Evolutionary conservation across 2,113 vertebrate species (phyloP).

Genomic region (Podocnemis expansa): DNA sequence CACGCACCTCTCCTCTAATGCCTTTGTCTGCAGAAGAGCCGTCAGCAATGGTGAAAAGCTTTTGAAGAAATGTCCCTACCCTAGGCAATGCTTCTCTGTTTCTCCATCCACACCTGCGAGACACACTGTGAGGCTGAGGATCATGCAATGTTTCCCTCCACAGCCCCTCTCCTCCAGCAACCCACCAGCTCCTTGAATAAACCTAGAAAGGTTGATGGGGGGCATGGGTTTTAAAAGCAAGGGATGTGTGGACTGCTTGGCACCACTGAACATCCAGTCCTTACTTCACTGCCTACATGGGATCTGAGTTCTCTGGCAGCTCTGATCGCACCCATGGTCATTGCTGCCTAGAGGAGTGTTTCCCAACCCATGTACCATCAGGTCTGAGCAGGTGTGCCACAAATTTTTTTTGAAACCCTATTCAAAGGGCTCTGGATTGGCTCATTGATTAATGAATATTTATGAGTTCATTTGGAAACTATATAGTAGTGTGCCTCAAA

Average conservation of each 20-base stretch:
- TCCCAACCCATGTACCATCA: too few species aligned
- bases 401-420: too few species aligned
- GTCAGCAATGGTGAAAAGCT: background rate
- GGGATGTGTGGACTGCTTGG: background rate
- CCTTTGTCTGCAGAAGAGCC: background rate
- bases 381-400: too few species aligned
- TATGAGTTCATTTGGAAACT: too few species aligned
- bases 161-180: background rate
- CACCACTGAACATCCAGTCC: background rate
- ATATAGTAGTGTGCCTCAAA: too few species aligned
- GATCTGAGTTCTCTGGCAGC: accelerated
- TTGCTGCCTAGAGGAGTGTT: accelerated
- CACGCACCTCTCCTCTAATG: background rate
- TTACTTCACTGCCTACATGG: background rate
- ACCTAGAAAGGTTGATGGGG: background rate
- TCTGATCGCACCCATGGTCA: accelerated
- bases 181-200: background rate
- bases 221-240: background rate
- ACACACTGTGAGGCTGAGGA: background rate
- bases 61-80: background rate
- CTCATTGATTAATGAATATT: too few species aligned
- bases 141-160: accelerated
- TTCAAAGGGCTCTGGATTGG: too few species aligned
- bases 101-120: background rate
- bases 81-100: background rate